These are phyloP conservation scores for Nephrotoma appendiculata DNA, from an alignment of 2,888 invertebrate genomes.

Conservation along the genomic window DNA sequence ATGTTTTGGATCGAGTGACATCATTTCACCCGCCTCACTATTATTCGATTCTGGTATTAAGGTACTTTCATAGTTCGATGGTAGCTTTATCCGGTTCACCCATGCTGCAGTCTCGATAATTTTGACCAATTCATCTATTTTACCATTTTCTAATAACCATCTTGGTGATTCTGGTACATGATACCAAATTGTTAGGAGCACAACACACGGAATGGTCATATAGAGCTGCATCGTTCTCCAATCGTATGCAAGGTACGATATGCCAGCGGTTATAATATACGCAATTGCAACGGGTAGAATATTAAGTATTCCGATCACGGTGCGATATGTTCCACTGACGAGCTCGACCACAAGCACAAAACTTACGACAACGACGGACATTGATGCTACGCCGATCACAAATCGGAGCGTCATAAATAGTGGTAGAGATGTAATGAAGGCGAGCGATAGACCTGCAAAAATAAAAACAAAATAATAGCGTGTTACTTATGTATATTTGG, in stretches of 20 bases:
- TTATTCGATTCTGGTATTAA: slow-evolving; percentile 32
- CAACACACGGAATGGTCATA: slow-evolving; percentile 41
- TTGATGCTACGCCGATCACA: slow-evolving; percentile 45
- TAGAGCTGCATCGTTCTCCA: slow-evolving; percentile 40
- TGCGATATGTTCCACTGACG: slow-evolving; percentile 48
- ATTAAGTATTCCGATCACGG: slow-evolving; percentile 46
- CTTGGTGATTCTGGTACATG: slow-evolving; percentile 63
- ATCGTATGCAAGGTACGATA: slow-evolving; percentile 42
- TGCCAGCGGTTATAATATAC: slow-evolving; percentile 42
- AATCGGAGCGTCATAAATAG: slow-evolving; percentile 40
- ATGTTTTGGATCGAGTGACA: slow-evolving; percentile 13
- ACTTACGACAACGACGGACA: slow-evolving; percentile 48
- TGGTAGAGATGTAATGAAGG: slow-evolving; percentile 42
- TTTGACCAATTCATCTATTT: slow-evolving; percentile 46
- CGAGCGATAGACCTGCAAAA: slow-evolving; percentile 33
- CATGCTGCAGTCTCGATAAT: slow-evolving; percentile 50
- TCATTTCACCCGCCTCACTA: slow-evolving; percentile 30
- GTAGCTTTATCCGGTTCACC: slow-evolving; percentile 46
- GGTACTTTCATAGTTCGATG: slow-evolving; percentile 52
- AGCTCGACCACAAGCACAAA: slow-evolving; percentile 51
- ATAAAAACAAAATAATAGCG: no score
- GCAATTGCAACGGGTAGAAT: slow-evolving; percentile 44
- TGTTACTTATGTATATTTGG: background rate
- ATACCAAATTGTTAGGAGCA: slow-evolving; percentile 42
- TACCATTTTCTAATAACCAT: slow-evolving; percentile 58